Evolutionary conservation across 92 coral and sea anemone genomes (phyloP).

Genomic region (Scolanthus callimorphus): DNA sequence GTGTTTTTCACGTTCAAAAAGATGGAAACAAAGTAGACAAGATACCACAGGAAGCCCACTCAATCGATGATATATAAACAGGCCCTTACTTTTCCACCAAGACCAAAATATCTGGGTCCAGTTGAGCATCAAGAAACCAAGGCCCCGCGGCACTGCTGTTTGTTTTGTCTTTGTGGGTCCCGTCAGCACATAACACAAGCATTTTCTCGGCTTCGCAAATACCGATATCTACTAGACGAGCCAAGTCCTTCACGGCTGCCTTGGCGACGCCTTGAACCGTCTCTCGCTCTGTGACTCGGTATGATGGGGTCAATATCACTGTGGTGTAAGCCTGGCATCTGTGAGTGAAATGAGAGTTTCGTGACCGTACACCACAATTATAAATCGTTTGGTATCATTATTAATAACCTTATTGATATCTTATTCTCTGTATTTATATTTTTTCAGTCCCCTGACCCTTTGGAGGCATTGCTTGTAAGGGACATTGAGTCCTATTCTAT

Average conservation of each 20-base stretch:
- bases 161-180: slow-evolving; percentile 36
- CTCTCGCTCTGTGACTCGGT: slow-evolving; percentile 34
- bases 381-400: too few relatives aligned
- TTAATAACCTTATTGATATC: too few relatives aligned
- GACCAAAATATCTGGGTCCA: slow-evolving; percentile 23
- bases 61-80: too few relatives aligned
- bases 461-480: too few relatives aligned
- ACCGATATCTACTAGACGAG: slow-evolving; percentile 11
- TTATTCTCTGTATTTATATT: too few relatives aligned
- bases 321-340: slow-evolving; percentile 13
- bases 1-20: too few relatives aligned
- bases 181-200: slow-evolving; percentile 35
- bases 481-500: too few relatives aligned
- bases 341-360: not conserved
- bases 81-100: slow-evolving; percentile 10
- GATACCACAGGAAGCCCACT: too few relatives aligned
- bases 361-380: too few relatives aligned
- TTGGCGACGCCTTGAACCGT: slow-evolving; percentile 38
- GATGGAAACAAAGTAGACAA: too few relatives aligned
- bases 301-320: slow-evolving; percentile 35
- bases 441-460: too few relatives aligned
- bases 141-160: slow-evolving; percentile 30
- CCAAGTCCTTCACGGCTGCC: slow-evolving; percentile 31
- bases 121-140: slow-evolving; percentile 26
- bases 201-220: slow-evolving; percentile 20